Evolutionary conservation across 1,140 invertebrate species (phyloP).

Genomic region (Diabrotica virgifera): DNA sequence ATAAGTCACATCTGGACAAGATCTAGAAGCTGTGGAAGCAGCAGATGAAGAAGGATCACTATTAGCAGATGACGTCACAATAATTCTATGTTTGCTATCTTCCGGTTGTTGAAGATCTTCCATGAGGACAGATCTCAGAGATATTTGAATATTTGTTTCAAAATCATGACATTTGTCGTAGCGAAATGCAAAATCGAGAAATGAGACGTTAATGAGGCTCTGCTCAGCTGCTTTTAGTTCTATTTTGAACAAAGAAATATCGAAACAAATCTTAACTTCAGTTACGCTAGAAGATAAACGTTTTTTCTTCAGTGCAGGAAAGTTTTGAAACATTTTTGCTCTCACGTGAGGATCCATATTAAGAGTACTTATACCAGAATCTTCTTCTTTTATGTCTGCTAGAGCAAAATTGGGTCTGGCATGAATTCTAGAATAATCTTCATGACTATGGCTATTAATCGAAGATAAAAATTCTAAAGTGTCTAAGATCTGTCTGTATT

Average conservation of each 20-base stretch:
- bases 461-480: slow-evolving; percentile 55
- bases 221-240: slow-evolving; percentile 66
- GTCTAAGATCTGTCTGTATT: slow-evolving; percentile 87
- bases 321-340: slow-evolving; percentile 49
- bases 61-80: slow-evolving; percentile 60
- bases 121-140: slow-evolving; percentile 79
- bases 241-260: slow-evolving; percentile 68
- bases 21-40: slow-evolving; percentile 76
- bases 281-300: background rate
- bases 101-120: slow-evolving; percentile 79
- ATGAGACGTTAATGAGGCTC: slow-evolving; percentile 75
- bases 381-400: slow-evolving; percentile 49
- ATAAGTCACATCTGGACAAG: slow-evolving; percentile 75
- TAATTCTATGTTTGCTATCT: slow-evolving; percentile 67
- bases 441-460: slow-evolving; percentile 26
- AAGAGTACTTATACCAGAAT: slow-evolving; percentile 53
- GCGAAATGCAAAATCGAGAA: slow-evolving; percentile 75
- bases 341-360: slow-evolving; percentile 60
- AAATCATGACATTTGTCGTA: slow-evolving; percentile 65
- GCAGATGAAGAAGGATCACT: slow-evolving; percentile 53
- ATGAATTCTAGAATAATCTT: slow-evolving; percentile 21
- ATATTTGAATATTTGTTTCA: slow-evolving; percentile 72
- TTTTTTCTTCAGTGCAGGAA: slow-evolving; percentile 21
- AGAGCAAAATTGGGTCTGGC: slow-evolving; percentile 28
- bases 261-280: slow-evolving; percentile 48